Evolutionary conservation across 2,888 invertebrate species (phyloP).

Genomic region (Mythimna lalbum): DNA sequence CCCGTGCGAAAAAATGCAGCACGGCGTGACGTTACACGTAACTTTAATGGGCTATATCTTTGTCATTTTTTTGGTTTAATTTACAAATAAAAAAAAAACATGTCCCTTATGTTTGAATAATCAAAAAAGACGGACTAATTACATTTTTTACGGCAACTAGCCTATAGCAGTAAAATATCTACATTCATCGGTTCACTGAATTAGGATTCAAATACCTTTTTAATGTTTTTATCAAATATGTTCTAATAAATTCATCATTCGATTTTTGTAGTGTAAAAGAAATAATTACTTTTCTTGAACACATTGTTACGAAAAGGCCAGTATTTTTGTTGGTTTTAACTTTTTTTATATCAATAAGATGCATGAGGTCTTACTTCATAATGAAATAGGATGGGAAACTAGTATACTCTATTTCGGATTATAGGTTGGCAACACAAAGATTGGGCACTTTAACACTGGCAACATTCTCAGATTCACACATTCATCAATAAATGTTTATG

Average conservation of each 20-base stretch:
- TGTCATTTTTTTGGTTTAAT: no score
- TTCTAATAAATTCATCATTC: constrained; percentile 27
- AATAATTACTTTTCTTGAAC: no score
- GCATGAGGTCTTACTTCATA: constrained; percentile 41
- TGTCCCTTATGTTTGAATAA: no score
- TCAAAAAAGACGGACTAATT: no score
- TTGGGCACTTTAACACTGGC: constrained; percentile 26
- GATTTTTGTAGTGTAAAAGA: neutral
- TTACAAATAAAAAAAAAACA: no score
- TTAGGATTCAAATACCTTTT: constrained; percentile 8
- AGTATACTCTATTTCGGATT: constrained; percentile 46
- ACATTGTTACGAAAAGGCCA: no score
- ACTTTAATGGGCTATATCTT: no score
- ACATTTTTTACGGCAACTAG: no score
- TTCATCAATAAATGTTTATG: neutral
- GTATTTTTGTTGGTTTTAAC: no score
- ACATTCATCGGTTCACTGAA: neutral
- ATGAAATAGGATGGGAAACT: constrained; percentile 43
- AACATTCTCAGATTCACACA: constrained; percentile 16
- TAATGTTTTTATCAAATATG: constrained; percentile 19
- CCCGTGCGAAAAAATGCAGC: no score
- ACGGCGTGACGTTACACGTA: no score
- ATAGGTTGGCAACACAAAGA: constrained; percentile 51
- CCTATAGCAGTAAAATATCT: constrained; percentile 5
- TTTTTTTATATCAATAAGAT: constrained; percentile 25